phyloP scores from a whole-genome alignment of 1,140 invertebrate genomes.

The Drosophila ercepeae region DNA sequence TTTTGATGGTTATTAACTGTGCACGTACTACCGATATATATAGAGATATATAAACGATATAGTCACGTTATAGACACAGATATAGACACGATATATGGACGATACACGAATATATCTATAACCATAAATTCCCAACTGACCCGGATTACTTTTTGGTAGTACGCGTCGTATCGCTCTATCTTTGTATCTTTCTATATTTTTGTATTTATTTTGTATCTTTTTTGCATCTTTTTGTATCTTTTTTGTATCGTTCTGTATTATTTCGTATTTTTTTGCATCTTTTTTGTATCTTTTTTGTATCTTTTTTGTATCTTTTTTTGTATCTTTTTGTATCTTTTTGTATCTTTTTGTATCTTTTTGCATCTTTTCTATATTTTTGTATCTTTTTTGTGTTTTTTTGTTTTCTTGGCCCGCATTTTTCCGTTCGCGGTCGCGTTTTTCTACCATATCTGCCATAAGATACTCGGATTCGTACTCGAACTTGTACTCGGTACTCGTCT shows the following conservation, averaged over 20 bases:
- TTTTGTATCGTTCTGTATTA: neutral
- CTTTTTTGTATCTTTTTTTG: neutral
- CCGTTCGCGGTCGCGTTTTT: neutral
- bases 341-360: neutral
- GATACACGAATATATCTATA: too few species aligned
- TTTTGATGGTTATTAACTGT: slow-evolving; percentile 30
- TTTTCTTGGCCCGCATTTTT: neutral
- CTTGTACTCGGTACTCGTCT: too few species aligned
- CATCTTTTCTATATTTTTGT: too few species aligned
- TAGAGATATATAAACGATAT: too few species aligned
- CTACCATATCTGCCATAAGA: too few species aligned
- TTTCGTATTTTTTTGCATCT: too few species aligned
- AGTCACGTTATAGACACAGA: too few species aligned
- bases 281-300: neutral
- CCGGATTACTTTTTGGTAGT: slow-evolving; percentile 26
- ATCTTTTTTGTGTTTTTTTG: too few species aligned
- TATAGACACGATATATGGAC: too few species aligned
- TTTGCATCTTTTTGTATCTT: too few species aligned
- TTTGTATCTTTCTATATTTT: neutral
- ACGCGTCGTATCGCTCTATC: neutral
- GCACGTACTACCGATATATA: slow-evolving; percentile 24
- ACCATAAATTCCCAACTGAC: slow-evolving; percentile 40
- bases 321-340: neutral
- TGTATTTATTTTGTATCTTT: neutral
- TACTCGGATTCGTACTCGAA: too few species aligned